Base-by-base conservation (phyloP, 2,797 vertebrate species). In the Neosilurus hyrtlii region DNA sequence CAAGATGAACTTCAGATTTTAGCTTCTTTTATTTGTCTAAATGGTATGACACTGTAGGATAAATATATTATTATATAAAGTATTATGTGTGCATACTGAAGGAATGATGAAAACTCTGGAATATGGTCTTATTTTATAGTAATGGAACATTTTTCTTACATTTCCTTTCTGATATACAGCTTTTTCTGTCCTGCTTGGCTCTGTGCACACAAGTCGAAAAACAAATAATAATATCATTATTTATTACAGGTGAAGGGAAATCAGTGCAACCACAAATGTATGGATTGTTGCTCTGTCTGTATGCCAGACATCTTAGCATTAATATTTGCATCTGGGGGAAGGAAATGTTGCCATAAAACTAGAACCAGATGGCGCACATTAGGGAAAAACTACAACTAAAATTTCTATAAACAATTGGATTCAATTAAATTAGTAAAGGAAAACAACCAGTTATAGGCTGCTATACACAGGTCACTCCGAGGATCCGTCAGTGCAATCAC, bases 81-180 rank as follows among this genome's bases (percentile, higher is more conserved):
- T 30, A 10, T 30, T 56, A 67, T 20, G 59, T 52, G 51, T 49
- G 65, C 16, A 68, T 9, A n/a, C 9, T 2, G 59, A 73, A 62
- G 63, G 22, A 62, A 62, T 49, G 10, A 66, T 56, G 3, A 51
- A 66, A 52, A 6, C 18, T 62, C 12, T 10, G 30, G 66, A 51
- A n/a, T 49, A 35, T 9, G 35, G 59, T 54, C 18, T 70, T 43
- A 20, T 37, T 4, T 30, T 43, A 52, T 61, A 56, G n/a, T 20
- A 65, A 35, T 43, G 3, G 3, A 35, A 52, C 7, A 56, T 35
- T 68, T 26, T 30, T 62, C 86, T 83, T 80, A 89, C 85, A 5
- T 83, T 62, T 84, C 67, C 84, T 63, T 86, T 79, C 26, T 84
- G 62, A 85, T 86, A 85, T 15, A 87, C 81, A 20, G 83, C 87